Evolutionary conservation across 92 coral and sea anemone species (phyloP), one percentile per base, ranked within the genome.

Genomic region (Anthopleura xanthogrammica): DNA sequence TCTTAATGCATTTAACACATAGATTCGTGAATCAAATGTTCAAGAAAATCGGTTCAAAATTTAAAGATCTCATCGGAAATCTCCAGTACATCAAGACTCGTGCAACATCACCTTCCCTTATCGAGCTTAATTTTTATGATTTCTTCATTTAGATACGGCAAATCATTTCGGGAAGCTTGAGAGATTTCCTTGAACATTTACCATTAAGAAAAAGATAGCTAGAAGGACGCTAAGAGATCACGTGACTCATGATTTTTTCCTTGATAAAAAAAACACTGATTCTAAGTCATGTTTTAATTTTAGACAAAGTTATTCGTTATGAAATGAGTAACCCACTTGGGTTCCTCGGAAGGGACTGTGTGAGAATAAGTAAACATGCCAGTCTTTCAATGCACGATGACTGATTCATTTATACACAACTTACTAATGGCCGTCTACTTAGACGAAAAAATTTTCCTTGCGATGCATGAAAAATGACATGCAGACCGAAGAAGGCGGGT

Each of bases 71-170:
- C 74, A 23, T 54, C 46, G 10, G 50, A 46, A 46, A 46, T 46
- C 50, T 46, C 50, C 50, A 2, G 16, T 68, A 68, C 74, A 23
- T 36, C 41, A 36, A 36, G 16, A 10, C 29, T 36, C 46, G 41
- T 29, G 41, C 42, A 68, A 9, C 41, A 36, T 68, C 7, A 62
- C 41, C 74, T 23, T 68, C 16, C 17, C 42, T 23, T 68, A 68
- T 68, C 70, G 29, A 7, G 41, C 36, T 68, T 68, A 23, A 29
- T 29, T 68, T 23, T 9, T 68, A 68, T 68, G 16, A 36, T 68
- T 68, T 68, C 20, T 68, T 68, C 74, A 36, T 68, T 68, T 68
- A 68, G 74, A 68, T 68, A 29, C 42, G 74, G 74, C 42, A 68
- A 29, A 12, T 68, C 74, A 24, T 68, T 68, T 68, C 5, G 19